Conservation (phyloP, 2,797 vertebrate genomes). For the Sphaeramia orbicularis region DNA sequence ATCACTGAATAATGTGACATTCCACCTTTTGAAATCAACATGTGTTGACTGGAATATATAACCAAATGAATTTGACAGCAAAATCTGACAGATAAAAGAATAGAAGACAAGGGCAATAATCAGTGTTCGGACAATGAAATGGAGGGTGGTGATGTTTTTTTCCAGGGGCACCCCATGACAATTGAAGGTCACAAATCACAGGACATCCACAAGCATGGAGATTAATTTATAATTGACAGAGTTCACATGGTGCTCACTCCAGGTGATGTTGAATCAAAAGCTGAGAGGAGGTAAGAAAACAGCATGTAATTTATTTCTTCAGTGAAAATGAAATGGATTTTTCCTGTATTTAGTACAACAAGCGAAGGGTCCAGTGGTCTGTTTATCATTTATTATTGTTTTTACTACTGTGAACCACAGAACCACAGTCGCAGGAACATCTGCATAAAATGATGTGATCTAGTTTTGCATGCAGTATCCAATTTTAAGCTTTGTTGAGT, state of each 20-base stretch:
- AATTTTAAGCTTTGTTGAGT: background rate
- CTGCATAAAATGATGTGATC: constrained; percentile 13
- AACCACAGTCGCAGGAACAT: constrained; percentile 5
- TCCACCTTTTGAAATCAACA: constrained; percentile 25
- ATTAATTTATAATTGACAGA: constrained; percentile 25
- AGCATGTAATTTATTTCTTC: constrained; percentile 32
- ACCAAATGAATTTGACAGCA: constrained; percentile 17
- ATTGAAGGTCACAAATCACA: constrained; percentile 36
- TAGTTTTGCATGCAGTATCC: background rate
- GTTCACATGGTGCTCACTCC: constrained; percentile 24
- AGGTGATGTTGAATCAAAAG: constrained; percentile 35
- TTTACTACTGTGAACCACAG: constrained; percentile 13
- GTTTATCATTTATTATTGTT: constrained; percentile 24
- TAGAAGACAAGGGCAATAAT: constrained; percentile 48
- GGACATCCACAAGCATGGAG: constrained; percentile 12
- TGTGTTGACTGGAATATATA: constrained; percentile 13
- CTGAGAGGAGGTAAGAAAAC: constrained; percentile 18
- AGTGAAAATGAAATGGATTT: constrained; percentile 46
- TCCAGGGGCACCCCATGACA: background rate
- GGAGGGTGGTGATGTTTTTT: background rate
- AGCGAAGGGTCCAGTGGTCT: constrained; percentile 1
- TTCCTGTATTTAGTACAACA: constrained; percentile 17
- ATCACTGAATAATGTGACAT: constrained; percentile 24
- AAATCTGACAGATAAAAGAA: constrained; percentile 19
- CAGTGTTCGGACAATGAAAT: constrained; percentile 11